Evolutionary conservation across 2,113 vertebrate genomes (phyloP).

Genomic region (Genyomyrus donnyi): DNA sequence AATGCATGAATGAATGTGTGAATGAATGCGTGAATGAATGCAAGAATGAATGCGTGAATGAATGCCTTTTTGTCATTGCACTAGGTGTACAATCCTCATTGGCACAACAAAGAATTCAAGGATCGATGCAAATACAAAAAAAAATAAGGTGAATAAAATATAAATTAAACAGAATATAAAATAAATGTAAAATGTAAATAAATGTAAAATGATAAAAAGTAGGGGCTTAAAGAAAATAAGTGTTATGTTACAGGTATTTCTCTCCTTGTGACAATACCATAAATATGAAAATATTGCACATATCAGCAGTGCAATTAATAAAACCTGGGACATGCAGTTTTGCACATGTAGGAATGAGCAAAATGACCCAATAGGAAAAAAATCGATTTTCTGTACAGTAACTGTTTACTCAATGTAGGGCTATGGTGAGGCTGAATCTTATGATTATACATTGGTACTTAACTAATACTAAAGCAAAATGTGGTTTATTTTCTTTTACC

Average conservation of each 20-base stretch:
- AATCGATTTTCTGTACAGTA: background rate
- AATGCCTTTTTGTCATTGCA: background rate
- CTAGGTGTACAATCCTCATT: background rate
- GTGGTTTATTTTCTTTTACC: background rate
- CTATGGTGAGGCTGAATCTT: background rate
- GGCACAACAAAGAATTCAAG: background rate
- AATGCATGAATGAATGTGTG: too few species aligned
- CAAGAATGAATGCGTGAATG: too few species aligned
- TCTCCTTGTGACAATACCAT: background rate
- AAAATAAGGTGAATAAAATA: background rate
- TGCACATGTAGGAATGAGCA: background rate
- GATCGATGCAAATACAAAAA: background rate
- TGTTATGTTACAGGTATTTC: background rate
- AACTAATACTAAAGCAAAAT: background rate
- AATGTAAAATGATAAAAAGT: background rate
- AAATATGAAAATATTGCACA: background rate
- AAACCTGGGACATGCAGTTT: background rate
- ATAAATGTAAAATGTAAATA: background rate
- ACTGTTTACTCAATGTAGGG: background rate
- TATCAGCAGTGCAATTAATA: background rate
- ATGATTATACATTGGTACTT: background rate
- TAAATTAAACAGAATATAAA: background rate
- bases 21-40: too few species aligned
- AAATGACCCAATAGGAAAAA: background rate
- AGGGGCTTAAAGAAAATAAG: background rate